These are phyloP conservation scores for Botia almorhae DNA, from an alignment of 2,797 vertebrate genomes.

Conservation along the genomic window DNA sequence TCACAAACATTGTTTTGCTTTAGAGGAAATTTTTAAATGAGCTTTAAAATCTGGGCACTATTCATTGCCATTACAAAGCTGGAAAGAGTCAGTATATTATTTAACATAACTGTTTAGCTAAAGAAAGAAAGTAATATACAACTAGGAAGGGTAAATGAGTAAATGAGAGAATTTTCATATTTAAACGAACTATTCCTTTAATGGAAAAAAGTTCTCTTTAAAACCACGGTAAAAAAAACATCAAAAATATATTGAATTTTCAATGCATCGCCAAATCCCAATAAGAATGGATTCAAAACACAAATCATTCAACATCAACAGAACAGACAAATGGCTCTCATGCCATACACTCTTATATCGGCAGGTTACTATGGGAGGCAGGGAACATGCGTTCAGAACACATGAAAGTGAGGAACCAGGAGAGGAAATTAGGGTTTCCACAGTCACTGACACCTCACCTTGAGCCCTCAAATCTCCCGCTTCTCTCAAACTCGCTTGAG, in stretches of 20 bases:
- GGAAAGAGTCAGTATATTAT: no score
- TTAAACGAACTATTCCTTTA: no score
- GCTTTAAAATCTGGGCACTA: no score
- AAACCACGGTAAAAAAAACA: background rate
- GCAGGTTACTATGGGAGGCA: background rate
- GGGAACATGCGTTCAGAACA: background rate
- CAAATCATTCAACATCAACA: background rate
- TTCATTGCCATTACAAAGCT: no score
- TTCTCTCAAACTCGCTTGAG: conserved; percentile 98
- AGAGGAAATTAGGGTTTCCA: conserved; percentile 13
- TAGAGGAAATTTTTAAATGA: no score
- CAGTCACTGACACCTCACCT: conserved; percentile 84
- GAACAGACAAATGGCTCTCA: background rate
- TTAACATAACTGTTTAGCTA: no score
- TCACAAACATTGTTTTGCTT: no score
- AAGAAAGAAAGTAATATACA: no score
- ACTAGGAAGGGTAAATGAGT: no score
- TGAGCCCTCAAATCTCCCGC: conserved; percentile 99
- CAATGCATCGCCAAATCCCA: background rate
- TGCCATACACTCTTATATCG: background rate
- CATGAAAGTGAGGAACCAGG: background rate
- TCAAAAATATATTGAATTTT: background rate
- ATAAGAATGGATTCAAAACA: background rate
- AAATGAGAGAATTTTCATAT: no score
- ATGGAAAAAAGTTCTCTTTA: no score